Percentiles rank a stretch among this genome's conserved stretches.
Evolutionary conservation across 2,113 vertebrate species (phyloP).

Genomic region (Taurulus bubalis): DNA sequence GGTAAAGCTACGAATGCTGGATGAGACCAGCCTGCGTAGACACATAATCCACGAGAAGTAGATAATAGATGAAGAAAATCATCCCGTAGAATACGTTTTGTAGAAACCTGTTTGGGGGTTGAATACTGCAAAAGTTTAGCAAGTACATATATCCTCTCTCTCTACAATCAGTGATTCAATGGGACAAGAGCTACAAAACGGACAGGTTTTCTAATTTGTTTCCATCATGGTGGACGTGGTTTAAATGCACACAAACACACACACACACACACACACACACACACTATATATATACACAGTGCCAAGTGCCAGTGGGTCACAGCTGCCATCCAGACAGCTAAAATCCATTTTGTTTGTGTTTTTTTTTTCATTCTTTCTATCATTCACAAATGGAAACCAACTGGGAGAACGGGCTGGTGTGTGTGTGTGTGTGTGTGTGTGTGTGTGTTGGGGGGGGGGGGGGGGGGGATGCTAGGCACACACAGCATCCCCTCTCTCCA

Average conservation of each 20-base stretch:
- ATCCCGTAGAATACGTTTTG: neutral
- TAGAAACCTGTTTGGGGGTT: neutral
- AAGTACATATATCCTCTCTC: too few relatives aligned
- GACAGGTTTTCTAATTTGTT: too few relatives aligned
- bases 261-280: neutral
- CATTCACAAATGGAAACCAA: slow-evolving; percentile 11
- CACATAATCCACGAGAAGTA: neutral
- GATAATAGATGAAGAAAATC: neutral
- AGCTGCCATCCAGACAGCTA: slow-evolving; percentile 6
- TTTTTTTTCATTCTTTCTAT: neutral
- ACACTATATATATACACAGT: neutral
- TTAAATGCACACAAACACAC: slow-evolving; percentile 5
- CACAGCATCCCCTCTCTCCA: neutral
- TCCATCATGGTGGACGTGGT: neutral
- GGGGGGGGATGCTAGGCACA: neutral
- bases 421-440: slow-evolving; percentile 8
- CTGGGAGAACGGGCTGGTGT: neutral
- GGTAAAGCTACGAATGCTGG: too few relatives aligned
- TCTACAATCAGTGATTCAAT: neutral
- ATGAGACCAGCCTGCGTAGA: too few relatives aligned
- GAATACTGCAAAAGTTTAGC: too few relatives aligned
- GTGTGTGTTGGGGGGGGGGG: neutral
- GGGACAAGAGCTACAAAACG: neutral
- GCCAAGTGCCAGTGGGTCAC: slow-evolving; percentile 50
- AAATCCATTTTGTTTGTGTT: slow-evolving; percentile 7